Conservation (phyloP, 2,113 vertebrate genomes). For the Malurus melanocephalus region DNA sequence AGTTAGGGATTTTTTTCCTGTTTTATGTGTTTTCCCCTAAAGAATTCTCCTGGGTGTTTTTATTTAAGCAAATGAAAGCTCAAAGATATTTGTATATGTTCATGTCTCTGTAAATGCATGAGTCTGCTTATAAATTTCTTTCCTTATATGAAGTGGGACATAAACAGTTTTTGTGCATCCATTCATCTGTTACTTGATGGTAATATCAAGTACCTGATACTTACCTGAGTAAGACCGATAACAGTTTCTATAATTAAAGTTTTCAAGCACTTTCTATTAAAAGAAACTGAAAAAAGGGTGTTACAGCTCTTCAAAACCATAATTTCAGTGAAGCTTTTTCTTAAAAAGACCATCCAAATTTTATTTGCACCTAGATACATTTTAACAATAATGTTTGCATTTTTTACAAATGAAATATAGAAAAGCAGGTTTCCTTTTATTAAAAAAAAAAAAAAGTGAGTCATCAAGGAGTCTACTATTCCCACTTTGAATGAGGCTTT, state of each 20-base stretch:
- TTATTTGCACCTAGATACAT: neutral
- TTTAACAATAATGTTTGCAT: neutral
- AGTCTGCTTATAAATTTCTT: neutral
- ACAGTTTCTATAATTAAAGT: neutral
- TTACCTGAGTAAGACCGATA: neutral
- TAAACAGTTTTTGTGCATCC: neutral
- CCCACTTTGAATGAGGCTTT: neutral
- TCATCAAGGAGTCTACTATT: neutral
- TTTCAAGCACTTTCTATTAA: neutral
- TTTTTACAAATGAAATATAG: neutral
- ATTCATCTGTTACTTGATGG: neutral
- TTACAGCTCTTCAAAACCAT: neutral
- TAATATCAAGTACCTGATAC: no score
- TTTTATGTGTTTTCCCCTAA: neutral
- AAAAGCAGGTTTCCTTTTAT: neutral
- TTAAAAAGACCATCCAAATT: neutral
- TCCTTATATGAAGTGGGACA: neutral
- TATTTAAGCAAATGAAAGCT: slow-evolving; percentile 1
- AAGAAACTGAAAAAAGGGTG: neutral
- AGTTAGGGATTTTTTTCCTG: neutral
- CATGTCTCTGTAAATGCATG: neutral
- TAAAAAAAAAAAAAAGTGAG: neutral
- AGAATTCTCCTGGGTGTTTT: neutral
- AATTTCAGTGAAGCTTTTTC: neutral
- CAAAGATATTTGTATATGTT: neutral